A percentile compares a stretch with the other conserved stretches of the same genome.
phyloP scores from a whole-genome alignment of 2,113 vertebrate species.

The Sula dactylatra region DNA sequence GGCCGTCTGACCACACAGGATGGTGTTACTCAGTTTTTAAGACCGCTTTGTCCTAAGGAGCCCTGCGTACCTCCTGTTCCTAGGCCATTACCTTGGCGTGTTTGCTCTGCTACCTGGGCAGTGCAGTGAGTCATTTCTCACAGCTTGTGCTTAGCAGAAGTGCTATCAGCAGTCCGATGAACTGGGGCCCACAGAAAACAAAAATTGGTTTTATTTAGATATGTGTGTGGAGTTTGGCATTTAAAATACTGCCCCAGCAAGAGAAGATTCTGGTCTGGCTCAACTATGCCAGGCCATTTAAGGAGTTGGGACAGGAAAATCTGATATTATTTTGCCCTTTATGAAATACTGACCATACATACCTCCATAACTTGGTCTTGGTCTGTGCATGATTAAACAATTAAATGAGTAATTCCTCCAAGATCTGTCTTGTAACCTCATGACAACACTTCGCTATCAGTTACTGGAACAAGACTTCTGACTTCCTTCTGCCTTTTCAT shows the following conservation, averaged over 20 bases:
- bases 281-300: background rate
- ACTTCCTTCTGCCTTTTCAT: background rate
- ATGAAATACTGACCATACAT: background rate
- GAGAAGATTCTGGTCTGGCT: background rate
- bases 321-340: background rate
- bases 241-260: background rate
- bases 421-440: background rate
- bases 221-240: background rate
- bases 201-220: background rate
- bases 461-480: background rate
- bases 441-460: background rate
- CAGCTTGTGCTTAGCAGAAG: background rate
- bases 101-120: background rate
- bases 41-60: background rate
- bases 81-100: background rate
- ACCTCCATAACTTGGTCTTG: background rate
- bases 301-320: background rate
- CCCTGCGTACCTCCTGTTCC: background rate
- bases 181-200: background rate
- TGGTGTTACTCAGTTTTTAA: background rate
- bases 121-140: background rate
- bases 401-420: background rate
- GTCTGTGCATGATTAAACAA: background rate
- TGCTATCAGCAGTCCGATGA: background rate
- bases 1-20: background rate